Percentiles rank a stretch among this genome's conserved stretches.
Evolutionary conservation across 2,113 vertebrate species (phyloP).

Genomic region (Rhea americana): DNA sequence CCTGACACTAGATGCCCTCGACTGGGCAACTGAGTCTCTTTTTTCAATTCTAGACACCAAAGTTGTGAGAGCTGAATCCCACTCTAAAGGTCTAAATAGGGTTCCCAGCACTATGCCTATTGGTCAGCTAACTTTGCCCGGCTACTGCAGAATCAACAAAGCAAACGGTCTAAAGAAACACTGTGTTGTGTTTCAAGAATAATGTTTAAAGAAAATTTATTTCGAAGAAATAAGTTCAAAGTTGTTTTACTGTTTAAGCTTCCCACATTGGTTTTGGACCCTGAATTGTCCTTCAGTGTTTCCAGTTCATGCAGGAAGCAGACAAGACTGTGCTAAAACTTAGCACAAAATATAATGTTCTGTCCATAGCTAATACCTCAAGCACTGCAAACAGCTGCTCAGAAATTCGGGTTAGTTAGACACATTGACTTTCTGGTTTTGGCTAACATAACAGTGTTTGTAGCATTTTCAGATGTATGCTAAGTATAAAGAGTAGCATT

Average conservation of each 20-base stretch:
- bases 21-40: not conserved
- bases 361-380: not conserved
- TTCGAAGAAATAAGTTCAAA: not conserved
- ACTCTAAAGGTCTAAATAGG: not conserved
- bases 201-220: not conserved
- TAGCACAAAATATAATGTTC: accelerated
- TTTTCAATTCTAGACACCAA: not conserved
- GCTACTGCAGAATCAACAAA: not conserved
- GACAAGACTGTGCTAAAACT: not conserved
- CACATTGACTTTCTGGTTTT: not conserved
- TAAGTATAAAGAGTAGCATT: not conserved
- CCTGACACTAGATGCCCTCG: not conserved
- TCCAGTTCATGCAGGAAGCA: not conserved
- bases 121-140: not conserved
- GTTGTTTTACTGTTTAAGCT: not conserved
- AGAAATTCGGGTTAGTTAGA: not conserved
- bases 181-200: not conserved
- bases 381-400: not conserved
- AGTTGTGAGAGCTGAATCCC: not conserved
- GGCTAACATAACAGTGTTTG: not conserved
- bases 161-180: not conserved
- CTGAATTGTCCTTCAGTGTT: not conserved
- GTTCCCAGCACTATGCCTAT: not conserved
- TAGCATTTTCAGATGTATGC: not conserved
- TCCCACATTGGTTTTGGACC: not conserved